These are phyloP conservation scores for Prunella himalayana DNA, from an alignment of 2,113 vertebrate genomes.

Conservation along the genomic window DNA sequence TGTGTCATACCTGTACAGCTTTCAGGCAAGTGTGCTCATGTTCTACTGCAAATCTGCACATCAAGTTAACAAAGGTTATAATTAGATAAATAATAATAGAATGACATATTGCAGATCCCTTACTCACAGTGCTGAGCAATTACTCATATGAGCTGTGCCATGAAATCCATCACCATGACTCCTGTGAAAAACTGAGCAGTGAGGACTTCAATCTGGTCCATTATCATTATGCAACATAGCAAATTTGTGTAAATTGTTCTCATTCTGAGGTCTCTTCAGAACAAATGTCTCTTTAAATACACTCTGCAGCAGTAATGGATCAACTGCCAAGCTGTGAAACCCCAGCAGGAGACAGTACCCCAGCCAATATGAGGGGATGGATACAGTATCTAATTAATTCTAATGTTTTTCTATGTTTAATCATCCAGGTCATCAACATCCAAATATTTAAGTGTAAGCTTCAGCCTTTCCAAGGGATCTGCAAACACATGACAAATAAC, in stretches of 20 bases:
- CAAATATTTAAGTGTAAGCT: constrained; percentile 9
- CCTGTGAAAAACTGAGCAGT: background rate
- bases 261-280: background rate
- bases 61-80: background rate
- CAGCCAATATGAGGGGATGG: background rate
- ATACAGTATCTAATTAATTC: background rate
- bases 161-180: background rate
- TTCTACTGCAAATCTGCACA: background rate
- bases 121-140: constrained; percentile 24
- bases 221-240: background rate
- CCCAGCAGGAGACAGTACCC: background rate
- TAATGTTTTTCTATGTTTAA: background rate
- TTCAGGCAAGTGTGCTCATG: background rate
- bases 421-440: background rate
- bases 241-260: background rate
- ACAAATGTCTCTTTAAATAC: background rate
- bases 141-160: background rate
- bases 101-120: background rate
- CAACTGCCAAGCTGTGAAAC: background rate
- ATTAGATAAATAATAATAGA: background rate
- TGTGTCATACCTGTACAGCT: background rate
- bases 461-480: background rate
- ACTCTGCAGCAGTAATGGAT: background rate
- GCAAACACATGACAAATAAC: background rate
- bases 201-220: background rate